phyloP scores from a whole-genome alignment of 2,113 vertebrate genomes.

The Boulengeromyrus knoepffleri region DNA sequence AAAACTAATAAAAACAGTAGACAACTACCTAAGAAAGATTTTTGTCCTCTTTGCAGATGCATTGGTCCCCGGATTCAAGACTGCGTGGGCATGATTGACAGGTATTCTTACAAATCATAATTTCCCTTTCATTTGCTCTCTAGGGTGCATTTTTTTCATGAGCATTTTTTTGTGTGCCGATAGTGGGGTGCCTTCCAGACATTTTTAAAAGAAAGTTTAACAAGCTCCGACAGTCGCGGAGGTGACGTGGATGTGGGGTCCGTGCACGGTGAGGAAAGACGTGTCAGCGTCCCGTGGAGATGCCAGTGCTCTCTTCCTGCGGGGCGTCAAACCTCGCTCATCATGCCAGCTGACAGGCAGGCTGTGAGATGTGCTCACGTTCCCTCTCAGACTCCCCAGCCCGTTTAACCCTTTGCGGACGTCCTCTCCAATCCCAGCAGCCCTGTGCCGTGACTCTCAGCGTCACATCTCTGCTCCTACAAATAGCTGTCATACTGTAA shows the following conservation, averaged over 20 bases:
- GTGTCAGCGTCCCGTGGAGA: background rate
- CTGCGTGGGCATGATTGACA: slow-evolving; percentile 96
- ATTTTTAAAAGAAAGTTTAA: background rate
- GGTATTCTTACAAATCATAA: slow-evolving; percentile 60
- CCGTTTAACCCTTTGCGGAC: background rate
- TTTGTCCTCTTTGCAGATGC: slow-evolving; percentile 72
- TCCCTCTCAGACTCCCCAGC: background rate
- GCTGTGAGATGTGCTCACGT: background rate
- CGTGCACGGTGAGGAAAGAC: background rate
- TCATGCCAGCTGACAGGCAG: background rate
- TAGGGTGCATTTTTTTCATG: background rate
- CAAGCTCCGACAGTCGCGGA: background rate
- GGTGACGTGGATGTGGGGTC: background rate
- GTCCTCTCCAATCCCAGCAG: background rate
- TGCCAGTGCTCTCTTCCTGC: background rate
- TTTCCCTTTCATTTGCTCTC: background rate
- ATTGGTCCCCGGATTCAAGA: slow-evolving; percentile 84
- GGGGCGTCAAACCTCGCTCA: background rate
- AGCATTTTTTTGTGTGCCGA: background rate
- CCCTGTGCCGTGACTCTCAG: background rate
- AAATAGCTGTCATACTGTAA: background rate
- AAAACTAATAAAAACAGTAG: background rate
- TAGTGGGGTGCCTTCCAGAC: background rate
- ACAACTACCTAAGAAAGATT: slow-evolving; percentile 1
- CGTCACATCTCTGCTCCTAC: background rate